Conservation (phyloP, 2,113 vertebrate genomes). For the Phaethon lepturus region DNA sequence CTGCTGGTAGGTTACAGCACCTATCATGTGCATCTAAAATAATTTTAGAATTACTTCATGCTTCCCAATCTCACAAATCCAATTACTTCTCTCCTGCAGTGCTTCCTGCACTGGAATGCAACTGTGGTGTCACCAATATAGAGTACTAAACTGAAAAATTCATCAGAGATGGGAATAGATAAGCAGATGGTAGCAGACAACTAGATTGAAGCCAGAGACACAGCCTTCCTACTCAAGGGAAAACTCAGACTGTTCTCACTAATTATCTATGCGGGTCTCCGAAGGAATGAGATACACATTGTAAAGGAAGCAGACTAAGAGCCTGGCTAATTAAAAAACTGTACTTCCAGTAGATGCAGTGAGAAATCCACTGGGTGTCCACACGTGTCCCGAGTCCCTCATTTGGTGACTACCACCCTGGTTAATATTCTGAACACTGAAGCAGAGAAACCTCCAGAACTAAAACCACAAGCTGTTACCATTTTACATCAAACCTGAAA, state of each 20-base stretch:
- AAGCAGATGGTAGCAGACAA: conserved; percentile 21
- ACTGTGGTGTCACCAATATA: not conserved
- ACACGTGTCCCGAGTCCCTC: rapidly evolving
- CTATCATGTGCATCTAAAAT: not conserved
- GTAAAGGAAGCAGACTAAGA: not conserved
- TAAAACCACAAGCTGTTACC: not conserved
- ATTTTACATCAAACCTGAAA: not conserved
- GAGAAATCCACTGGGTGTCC: not conserved
- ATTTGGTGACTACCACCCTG: not conserved
- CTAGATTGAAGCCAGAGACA: conserved; percentile 17
- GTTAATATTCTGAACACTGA: not conserved
- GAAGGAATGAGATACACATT: not conserved
- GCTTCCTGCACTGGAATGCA: not conserved
- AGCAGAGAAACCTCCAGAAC: not conserved
- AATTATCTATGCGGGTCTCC: not conserved
- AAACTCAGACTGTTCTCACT: conserved; percentile 5
- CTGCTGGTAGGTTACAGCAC: not conserved
- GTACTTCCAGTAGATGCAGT: not conserved
- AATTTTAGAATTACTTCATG: not conserved
- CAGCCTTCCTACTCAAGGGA: not conserved
- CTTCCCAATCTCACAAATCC: not conserved
- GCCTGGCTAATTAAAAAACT: not conserved
- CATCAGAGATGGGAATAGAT: not conserved
- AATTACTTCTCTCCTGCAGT: not conserved
- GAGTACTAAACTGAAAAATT: not conserved